Evolutionary conservation across 64 coral and sea anemone genomes (phyloP), one percentile per base, ranked within the genome.

Genomic region (Hydrozoanthus tunicans): DNA sequence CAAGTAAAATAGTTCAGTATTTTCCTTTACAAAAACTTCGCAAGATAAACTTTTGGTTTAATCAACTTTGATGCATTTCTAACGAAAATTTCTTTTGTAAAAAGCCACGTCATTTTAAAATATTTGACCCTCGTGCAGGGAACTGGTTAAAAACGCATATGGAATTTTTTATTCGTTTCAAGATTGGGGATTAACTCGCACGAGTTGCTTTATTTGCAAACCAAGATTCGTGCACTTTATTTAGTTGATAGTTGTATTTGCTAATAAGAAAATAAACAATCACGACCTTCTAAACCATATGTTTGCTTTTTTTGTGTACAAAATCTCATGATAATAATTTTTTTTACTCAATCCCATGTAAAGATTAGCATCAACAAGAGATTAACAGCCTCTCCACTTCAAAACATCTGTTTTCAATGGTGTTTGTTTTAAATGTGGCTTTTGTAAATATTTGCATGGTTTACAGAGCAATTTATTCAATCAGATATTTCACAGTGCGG

Each of bases 361-460:
- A 23, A 88, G 56, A 60, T 75, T 60, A 32, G 84, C 56, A 75
- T 73, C 66, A 17, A 58, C 54, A 56, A 73, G 13, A 9, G 55
- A 3, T 88, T 70, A 43, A 43, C 32, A 43, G 84, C 84, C 68
- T 88, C 68, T 70, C 69, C 55, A 51, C 58, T 75, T 88, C 13
- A 88, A 74, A 88, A 88, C 84, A 88, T 88, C 84, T 88, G 84
- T 88, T 88, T 73, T 88, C 56, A 88, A 27, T 73, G 27, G 68
- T 73, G 54, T 56, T 57, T 71, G 27, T 57, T 56, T 58, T 43
- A 43, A 53, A 32, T 86, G 82, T n/a, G 27, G 65, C 51, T 70
- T 70, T 70, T 70, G 84, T 60, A 73, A 88, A 88, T 88, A 73
- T 74, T 60, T 55, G 69, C 54, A 73, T 3, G 13, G 25, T 56